phyloP scores from a whole-genome alignment of 2,113 vertebrate species.

The Dunckerocampus dactyliophorus region DNA sequence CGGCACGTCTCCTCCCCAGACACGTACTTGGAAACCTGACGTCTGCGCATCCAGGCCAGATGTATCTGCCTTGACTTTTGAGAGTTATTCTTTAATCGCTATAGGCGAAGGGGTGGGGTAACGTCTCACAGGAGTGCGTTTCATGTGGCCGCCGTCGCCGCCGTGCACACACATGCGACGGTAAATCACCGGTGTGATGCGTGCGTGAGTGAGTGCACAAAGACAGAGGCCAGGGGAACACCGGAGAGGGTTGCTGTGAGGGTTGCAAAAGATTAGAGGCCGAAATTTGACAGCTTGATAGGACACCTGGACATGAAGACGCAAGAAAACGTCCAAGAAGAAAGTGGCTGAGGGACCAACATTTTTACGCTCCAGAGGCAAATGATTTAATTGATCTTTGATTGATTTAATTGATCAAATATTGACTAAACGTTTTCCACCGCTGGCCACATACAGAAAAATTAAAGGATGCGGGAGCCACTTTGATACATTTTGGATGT shows the following conservation, averaged over 20 bases:
- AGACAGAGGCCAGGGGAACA: conserved; percentile 27
- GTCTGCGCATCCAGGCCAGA: conserved; percentile 62
- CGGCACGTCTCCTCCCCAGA: conserved; percentile 68
- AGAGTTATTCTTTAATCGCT: conserved; percentile 47
- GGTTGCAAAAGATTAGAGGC: no score
- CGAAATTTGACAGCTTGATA: no score
- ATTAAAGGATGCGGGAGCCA: no score
- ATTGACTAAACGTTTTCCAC: no score
- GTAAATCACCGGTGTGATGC: conserved; percentile 46
- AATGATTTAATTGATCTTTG: no score
- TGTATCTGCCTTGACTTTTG: conserved; percentile 58
- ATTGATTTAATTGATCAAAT: no score
- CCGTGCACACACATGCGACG: conserved; percentile 44
- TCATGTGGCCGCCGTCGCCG: conserved; percentile 58
- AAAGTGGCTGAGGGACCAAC: no score
- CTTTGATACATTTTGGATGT: no score
- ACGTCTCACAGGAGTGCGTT: conserved; percentile 51
- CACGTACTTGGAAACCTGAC: conserved; percentile 68
- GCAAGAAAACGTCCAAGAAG: neutral
- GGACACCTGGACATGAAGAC: no score
- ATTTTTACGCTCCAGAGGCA: no score
- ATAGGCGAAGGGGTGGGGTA: conserved; percentile 46
- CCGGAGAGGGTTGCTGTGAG: no score
- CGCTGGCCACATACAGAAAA: no score
- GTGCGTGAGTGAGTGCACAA: conserved; percentile 34